Evolutionary conservation across 2,888 invertebrate genomes (phyloP).

Genomic region (Yponomeuta evonymella): DNA sequence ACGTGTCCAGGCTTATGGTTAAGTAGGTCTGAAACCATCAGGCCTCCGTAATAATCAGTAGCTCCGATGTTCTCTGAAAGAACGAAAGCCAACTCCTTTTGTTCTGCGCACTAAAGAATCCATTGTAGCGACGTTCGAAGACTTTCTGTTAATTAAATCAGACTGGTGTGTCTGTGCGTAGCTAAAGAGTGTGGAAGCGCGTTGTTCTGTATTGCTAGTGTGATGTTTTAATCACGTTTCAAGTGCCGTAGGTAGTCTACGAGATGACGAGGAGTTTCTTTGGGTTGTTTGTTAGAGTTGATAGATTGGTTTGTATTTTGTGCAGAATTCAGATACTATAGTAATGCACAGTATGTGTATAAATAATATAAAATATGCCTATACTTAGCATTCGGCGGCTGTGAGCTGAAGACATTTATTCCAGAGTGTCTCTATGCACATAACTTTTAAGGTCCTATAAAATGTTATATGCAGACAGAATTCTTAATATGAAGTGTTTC

Average conservation of each 20-base stretch:
- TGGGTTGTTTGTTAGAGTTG: background rate
- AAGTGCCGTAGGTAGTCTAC: background rate
- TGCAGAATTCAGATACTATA: too few relatives aligned
- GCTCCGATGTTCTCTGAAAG: slow-evolving; percentile 6
- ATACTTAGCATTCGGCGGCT: too few relatives aligned
- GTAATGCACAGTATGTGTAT: too few relatives aligned
- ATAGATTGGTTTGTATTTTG: too few relatives aligned
- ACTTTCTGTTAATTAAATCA: background rate
- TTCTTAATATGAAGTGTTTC: too few relatives aligned
- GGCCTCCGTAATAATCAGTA: background rate
- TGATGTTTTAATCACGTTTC: background rate
- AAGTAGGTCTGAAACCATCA: background rate
- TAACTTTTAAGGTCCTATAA: too few relatives aligned
- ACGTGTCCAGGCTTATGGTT: background rate
- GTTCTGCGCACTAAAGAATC: background rate
- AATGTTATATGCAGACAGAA: too few relatives aligned
- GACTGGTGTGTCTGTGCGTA: background rate
- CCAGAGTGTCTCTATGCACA: too few relatives aligned
- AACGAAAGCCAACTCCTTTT: slow-evolving; percentile 11
- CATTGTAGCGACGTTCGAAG: background rate
- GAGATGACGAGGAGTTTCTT: background rate
- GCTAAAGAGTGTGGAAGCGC: background rate
- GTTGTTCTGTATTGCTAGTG: background rate
- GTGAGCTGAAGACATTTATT: too few relatives aligned
- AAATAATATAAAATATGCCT: too few relatives aligned